Evolutionary conservation across 1,140 invertebrate genomes (phyloP).

Genomic region (Trachelipus rathkii): DNA sequence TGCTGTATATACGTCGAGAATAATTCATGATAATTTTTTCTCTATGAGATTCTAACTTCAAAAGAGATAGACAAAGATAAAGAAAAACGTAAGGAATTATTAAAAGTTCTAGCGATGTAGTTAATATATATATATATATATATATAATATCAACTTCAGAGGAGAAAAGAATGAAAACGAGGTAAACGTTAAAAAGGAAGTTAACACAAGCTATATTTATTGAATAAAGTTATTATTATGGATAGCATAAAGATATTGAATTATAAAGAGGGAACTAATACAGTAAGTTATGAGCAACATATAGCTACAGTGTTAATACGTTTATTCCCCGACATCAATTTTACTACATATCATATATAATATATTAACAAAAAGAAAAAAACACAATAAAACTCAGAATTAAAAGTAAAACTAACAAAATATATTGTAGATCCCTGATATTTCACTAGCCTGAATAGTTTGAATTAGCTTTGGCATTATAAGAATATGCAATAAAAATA

Average conservation of each 20-base stretch:
- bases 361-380: constrained; percentile 36
- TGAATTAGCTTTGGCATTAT: too few relatives aligned
- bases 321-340: too few relatives aligned
- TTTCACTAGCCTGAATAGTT: too few relatives aligned
- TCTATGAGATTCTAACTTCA: too few relatives aligned
- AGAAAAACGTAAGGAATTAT: constrained; percentile 28
- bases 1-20: neutral
- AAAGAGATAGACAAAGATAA: constrained; percentile 22
- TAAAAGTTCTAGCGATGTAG: constrained; percentile 32
- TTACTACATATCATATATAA: too few relatives aligned
- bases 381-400: too few relatives aligned
- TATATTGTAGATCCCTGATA: too few relatives aligned
- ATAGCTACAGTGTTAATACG: neutral
- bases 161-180: constrained; percentile 37
- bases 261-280: neutral
- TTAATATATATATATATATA: too few relatives aligned
- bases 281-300: neutral
- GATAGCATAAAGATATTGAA: neutral
- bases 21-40: too few relatives aligned
- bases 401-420: too few relatives aligned
- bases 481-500: too few relatives aligned
- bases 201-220: constrained; percentile 43
- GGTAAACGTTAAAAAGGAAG: constrained; percentile 44
- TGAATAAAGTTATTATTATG: constrained; percentile 45
- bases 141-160: constrained; percentile 35